Conservation (phyloP, 2,797 vertebrate genomes). For the Xenops minutus region DNA sequence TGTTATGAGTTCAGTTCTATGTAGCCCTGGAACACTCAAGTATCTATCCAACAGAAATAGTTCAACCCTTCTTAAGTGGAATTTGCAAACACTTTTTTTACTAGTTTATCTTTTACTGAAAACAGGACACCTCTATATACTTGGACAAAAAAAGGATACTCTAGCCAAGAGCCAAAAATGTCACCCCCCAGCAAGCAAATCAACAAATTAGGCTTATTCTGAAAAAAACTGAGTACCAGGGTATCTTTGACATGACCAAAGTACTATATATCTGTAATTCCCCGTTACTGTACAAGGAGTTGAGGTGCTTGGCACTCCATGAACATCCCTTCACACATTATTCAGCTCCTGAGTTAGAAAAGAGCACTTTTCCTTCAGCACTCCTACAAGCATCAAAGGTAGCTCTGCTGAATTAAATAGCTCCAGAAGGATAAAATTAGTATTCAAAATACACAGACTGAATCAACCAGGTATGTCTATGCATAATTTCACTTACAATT, state of each 20-base stretch:
- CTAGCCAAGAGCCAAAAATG: not conserved
- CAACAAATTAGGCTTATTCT: not conserved
- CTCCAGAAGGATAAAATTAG: not conserved
- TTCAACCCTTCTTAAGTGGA: not conserved
- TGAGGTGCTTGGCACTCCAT: not conserved
- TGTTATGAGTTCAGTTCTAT: not conserved
- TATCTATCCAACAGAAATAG: not conserved
- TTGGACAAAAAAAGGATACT: not conserved
- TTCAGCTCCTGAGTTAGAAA: not conserved
- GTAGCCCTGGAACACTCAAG: not conserved
- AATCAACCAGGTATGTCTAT: not conserved
- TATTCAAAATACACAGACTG: not conserved
- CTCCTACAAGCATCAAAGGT: not conserved
- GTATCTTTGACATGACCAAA: not conserved
- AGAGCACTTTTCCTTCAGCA: not conserved
- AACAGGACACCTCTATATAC: not conserved
- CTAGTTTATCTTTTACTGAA: not conserved
- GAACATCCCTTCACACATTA: not conserved
- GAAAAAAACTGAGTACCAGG: not conserved
- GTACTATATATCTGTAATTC: accelerated
- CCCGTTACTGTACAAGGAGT: not conserved
- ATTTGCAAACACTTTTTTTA: not conserved
- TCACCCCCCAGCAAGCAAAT: not conserved
- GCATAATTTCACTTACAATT: not conserved
- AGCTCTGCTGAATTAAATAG: not conserved